Percentiles rank a stretch among this genome's conserved stretches.
These are phyloP conservation scores for Petrocephalus zakoni DNA, from an alignment of 2,113 vertebrate genomes.

Conservation along the genomic window DNA sequence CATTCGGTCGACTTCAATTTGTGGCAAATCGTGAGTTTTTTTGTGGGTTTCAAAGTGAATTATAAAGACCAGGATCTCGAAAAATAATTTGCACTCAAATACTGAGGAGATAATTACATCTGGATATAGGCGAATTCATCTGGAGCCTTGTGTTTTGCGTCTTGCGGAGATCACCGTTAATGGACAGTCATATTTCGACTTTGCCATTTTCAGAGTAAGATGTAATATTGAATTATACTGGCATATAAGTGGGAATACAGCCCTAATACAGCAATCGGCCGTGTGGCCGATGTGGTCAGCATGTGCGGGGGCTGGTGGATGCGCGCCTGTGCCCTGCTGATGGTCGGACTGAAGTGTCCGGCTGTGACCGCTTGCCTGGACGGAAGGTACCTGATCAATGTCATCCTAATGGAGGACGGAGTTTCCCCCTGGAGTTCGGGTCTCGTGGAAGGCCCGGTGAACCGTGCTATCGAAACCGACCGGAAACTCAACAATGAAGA, in stretches of 20 bases:
- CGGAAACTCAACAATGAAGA: slow-evolving; percentile 33
- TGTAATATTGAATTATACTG: slow-evolving; percentile 21
- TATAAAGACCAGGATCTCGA: not conserved
- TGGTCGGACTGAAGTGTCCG: slow-evolving; percentile 30
- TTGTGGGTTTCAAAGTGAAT: not conserved
- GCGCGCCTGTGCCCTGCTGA: slow-evolving; percentile 20
- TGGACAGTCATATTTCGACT: not conserved
- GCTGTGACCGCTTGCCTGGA: slow-evolving; percentile 24
- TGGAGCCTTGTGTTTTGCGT: not conserved
- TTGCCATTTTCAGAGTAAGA: not conserved
- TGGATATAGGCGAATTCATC: not conserved
- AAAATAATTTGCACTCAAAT: not conserved
- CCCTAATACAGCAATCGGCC: not conserved
- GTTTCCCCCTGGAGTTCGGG: slow-evolving; percentile 54
- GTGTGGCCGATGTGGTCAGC: not conserved
- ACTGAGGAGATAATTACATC: not conserved
- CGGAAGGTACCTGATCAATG: slow-evolving; percentile 55
- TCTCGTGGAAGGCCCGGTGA: slow-evolving; percentile 55
- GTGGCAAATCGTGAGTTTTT: not conserved
- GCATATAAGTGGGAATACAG: slow-evolving; percentile 30
- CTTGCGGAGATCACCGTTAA: not conserved
- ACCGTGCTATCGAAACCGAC: slow-evolving; percentile 54
- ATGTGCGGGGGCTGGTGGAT: slow-evolving; percentile 16
- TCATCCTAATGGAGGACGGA: slow-evolving; percentile 78
- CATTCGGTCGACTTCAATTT: not conserved